Evolutionary conservation across 1,140 invertebrate genomes (phyloP), one percentile per base, ranked within the genome.

Genomic region (Drosophila sp.): DNA sequence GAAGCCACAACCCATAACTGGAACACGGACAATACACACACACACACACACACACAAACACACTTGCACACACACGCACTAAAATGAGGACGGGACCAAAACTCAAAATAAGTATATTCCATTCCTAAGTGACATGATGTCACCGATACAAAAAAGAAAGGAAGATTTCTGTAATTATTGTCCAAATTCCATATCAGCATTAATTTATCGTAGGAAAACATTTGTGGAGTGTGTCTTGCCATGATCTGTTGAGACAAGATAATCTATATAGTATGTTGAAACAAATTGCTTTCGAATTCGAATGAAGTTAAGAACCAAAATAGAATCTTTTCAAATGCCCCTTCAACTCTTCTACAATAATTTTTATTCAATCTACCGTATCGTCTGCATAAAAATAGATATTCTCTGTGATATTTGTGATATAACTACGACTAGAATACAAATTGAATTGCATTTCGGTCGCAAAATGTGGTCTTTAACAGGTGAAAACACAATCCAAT

Each of bases 1-100:
- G 72, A 75, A 70, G 72, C 62, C 60, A 78, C 66, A 65, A 70
- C 61, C 72, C 67, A 74, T 74, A 77, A 77, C 61, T 72, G 47
- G 68, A 66, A 35, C 55, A 60, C 58, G 74, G 63, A 79, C 68
- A 66, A 65, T 76, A 77, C 62, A 71, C 62, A 76, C 66, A 67
- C 63, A 73, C 5, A 47, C 56, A 57, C 58, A 25, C 55, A 70
- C 66, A 75, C 63, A 68, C 50, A 72, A 55, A 30, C 30, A 66
- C 32, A 40, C 55, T 30, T 25, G n/a, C 47, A 32, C 41, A 33
- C 32, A 33, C 32, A 33, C 32, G 5, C 1, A 38, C 35, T 11
- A 38, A 50, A 50, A 50, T 50, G 44, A 50, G 44, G 44, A 50
- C 8, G 44, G 8, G 7, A 50, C 23, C 44, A 50, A 50, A 47